Percentiles rank a stretch among this genome's conserved stretches.
Conservation (phyloP, 2,113 vertebrate species). For the Ophthalmolycus amberensis region DNA sequence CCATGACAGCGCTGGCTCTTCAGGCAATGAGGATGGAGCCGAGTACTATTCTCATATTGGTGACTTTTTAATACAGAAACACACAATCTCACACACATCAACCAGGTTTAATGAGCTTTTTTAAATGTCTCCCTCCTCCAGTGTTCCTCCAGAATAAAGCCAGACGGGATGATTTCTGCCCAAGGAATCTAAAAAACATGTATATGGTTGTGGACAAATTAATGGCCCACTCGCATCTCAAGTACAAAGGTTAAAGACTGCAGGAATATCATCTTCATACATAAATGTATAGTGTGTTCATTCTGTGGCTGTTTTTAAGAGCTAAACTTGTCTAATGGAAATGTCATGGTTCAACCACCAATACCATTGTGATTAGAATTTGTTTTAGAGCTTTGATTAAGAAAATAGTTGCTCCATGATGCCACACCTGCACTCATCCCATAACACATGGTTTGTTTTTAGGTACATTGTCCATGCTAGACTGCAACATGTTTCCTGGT, state of each 20-base stretch:
- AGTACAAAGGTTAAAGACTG: constrained; percentile 86
- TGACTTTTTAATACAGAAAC: neutral
- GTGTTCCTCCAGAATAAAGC: constrained; percentile 94
- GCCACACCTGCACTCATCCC: neutral
- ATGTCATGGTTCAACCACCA: no score
- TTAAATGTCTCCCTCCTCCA: constrained; percentile 45
- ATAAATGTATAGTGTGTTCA: neutral
- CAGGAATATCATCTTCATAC: neutral
- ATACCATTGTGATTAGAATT: neutral
- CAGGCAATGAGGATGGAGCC: constrained; percentile 87
- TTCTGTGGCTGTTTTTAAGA: neutral
- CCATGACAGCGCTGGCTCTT: constrained; percentile 87
- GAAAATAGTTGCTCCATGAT: neutral
- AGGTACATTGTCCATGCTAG: constrained; percentile 93
- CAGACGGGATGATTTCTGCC: constrained; percentile 90
- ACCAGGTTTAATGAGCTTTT: neutral
- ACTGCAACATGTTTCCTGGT: constrained; percentile 91
- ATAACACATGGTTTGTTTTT: constrained; percentile 14
- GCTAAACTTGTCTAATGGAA: neutral
- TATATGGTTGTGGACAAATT: constrained; percentile 89
- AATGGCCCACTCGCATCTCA: constrained; percentile 92
- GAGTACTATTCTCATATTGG: constrained; percentile 89
- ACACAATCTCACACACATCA: neutral
- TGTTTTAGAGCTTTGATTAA: constrained; percentile 1
- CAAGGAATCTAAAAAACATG: constrained; percentile 90